These are phyloP conservation scores for Calosoma granatense DNA, from an alignment of 1,140 invertebrate genomes.

Conservation along the genomic window DNA sequence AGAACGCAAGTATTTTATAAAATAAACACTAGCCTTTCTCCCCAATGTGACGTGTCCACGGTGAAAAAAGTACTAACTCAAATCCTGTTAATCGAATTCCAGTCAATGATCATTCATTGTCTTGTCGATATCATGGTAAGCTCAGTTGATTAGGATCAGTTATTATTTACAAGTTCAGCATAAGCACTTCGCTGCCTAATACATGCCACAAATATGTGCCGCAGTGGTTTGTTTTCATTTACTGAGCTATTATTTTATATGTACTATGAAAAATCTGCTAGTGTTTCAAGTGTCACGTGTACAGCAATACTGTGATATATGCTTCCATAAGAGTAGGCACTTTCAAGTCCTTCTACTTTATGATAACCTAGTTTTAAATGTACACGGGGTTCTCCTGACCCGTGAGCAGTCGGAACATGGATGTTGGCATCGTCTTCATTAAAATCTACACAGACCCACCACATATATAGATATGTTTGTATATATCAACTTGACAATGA, in stretches of 20 bases:
- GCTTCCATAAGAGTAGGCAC: constrained; percentile 27
- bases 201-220: not conserved
- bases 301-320: constrained; percentile 1
- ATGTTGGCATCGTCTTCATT: constrained; percentile 99
- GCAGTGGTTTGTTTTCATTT: not conserved
- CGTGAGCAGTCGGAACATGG: constrained; percentile 97
- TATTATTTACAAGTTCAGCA: not conserved
- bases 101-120: not conserved
- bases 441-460: constrained; percentile 60
- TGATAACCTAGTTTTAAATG: constrained; percentile 56
- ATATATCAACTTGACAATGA: constrained; percentile 10
- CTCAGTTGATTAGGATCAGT: not conserved
- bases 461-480: not conserved
- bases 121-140: not conserved
- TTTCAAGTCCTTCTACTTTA: constrained; percentile 30
- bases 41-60: not conserved
- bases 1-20: too few relatives aligned
- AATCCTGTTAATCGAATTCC: not conserved
- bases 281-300: not conserved
- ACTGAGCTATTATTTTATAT: not conserved
- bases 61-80: not conserved
- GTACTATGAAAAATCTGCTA: not conserved
- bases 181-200: not conserved
- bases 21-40: not conserved
- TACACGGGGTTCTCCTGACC: constrained; percentile 99